Evolutionary conservation across 2,888 invertebrate species (phyloP), one percentile per base, ranked within the genome.

Genomic region (Mythimna lalbum): DNA sequence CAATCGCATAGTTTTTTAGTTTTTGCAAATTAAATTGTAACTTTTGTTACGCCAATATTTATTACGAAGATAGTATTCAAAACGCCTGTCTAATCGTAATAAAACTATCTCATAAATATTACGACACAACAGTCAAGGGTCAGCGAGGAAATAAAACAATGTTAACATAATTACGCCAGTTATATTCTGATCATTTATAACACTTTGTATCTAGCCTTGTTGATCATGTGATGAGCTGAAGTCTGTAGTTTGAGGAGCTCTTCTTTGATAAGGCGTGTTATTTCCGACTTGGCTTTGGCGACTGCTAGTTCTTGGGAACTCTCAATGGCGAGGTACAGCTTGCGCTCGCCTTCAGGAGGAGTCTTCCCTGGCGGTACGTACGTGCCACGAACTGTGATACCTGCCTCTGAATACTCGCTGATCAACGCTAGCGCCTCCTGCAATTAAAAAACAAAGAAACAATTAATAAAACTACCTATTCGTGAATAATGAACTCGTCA

Each of bases 391-490:
- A 99, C 99, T 0, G 99, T 99, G 78, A 99, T 98, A 50, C 99
- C 99, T 0, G 99, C 99, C 92, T 99, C 99, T 0, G 99, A 99
- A 93, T 99, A 99, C 93, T 99, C 99, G 62, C 99, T 99, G 88
- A 99, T 99, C 90, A 99, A 98, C 0, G 99, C 99, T 81, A 99
- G 94, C 7, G 99, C 99, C 96, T 99, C 99, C 97, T 98, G 96
- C 17, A 84, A 69, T 89, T 59, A 9, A 57, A 9, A 57, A 57
- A 69, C 65, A 56, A 57, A 75, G 59, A 59, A 52, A 23, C 21
- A 21, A 39, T 72, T 27, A 62, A 56, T 55, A 31, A 49, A 63
- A 52, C 39, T 47, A 33, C 4, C 5, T 43, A 23, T 14, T 14
- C 33, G 31, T 53, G 1, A 56, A 43, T 14, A 14, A 19, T 50